phyloP scores from a whole-genome alignment of 2,797 vertebrate genomes.

The Pangasius krempfi region DNA sequence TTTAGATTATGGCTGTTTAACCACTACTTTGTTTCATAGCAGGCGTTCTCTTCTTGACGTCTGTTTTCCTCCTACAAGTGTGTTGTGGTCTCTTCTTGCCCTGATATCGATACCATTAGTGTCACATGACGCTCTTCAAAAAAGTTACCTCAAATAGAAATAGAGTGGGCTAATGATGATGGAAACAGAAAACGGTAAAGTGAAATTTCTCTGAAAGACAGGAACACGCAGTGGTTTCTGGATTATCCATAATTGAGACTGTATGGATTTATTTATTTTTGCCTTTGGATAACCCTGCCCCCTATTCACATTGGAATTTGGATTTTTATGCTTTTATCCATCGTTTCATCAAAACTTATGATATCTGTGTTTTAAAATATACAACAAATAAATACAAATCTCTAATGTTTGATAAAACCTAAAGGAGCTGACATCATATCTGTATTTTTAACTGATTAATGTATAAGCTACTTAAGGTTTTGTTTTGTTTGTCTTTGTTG shows the following conservation, averaged over 20 bases:
- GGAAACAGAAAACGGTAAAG: background rate
- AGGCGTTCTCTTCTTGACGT: background rate
- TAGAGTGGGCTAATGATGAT: background rate
- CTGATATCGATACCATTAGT: background rate
- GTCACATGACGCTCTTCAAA: background rate
- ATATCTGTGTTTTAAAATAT: background rate
- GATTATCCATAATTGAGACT: background rate
- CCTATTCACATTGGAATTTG: background rate
- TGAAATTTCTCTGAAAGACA: background rate
- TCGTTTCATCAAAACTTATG: background rate
- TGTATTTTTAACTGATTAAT: background rate
- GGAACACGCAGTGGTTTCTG: background rate
- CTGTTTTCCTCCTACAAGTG: background rate
- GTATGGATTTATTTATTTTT: background rate
- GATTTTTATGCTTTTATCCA: background rate
- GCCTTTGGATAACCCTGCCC: background rate
- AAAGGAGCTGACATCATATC: background rate
- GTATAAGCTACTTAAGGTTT: background rate
- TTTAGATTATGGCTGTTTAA: slow-evolving; percentile 3
- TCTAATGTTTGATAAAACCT: background rate
- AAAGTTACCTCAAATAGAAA: background rate
- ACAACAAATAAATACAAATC: background rate
- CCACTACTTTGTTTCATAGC: background rate
- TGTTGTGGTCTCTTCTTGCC: slow-evolving; percentile 14
- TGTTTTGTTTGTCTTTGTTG: background rate